Evolutionary conservation across 2,888 invertebrate genomes (phyloP), one percentile per base, ranked within the genome.

Genomic region (Epistrophella euchroma): DNA sequence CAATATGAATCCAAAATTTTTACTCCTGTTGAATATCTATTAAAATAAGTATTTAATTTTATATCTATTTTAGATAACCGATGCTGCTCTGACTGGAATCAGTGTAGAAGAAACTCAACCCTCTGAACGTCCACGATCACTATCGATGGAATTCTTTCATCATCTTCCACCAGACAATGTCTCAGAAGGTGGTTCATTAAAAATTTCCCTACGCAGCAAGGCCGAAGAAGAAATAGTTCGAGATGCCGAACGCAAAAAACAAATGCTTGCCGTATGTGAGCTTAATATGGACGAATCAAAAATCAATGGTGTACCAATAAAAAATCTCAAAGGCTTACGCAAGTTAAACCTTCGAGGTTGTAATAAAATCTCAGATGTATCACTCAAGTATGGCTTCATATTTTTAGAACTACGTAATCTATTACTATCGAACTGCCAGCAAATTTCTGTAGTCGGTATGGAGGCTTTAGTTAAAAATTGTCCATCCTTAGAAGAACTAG

Each of bases 61-160:
- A 43, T 43, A 6, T 43, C 40, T 28, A 9, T 79, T 70, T 47
- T 45, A 91, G 91, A 88, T 92, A 37, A 95, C 95, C 11, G 96
- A 96, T 92, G 94, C 94, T 37, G 96, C 96, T 0, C 91, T 96
- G 17, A 95, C 96, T 19, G 95, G 95, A 32, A 95, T 95, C 84
- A 90, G 90, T 78, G 88, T 91, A 7, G 84, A 77, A 58, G 84
- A 79, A 66, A 78, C 43, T 35, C 74, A 70, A 25, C 32, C 76
- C 11, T 73, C 76, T 28, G 86, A 80, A 37, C 70, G 84, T 43
- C 55, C 62, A 50, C 25, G 86, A 60, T 66, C 87, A 0, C 79
- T 83, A 7, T 88, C 90, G 0, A 77, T 90, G 70, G 90, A 90
- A n/a, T 90, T 89, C 52, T 89, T 89, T 10, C 88, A 90, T 43